Percentiles rank a stretch among this genome's conserved stretches.
These are phyloP conservation scores for Columbina picui DNA, from an alignment of 2,113 vertebrate species.

Conservation along the genomic window DNA sequence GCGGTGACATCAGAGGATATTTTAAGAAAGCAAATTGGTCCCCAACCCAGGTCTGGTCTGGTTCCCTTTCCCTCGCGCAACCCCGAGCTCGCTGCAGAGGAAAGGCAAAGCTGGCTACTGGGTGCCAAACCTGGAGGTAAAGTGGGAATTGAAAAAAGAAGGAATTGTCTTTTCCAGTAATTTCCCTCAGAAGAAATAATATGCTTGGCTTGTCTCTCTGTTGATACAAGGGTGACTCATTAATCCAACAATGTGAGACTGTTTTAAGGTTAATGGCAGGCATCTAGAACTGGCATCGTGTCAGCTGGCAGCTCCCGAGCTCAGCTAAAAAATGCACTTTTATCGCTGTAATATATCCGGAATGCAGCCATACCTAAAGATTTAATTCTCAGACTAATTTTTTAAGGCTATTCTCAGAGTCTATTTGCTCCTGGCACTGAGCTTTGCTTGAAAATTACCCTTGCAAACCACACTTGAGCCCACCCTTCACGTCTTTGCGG, in stretches of 20 bases:
- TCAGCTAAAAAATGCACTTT: slow-evolving; percentile 24
- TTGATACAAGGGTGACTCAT: slow-evolving; percentile 73
- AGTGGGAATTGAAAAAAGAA: slow-evolving; percentile 25
- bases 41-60: background rate
- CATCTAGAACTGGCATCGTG: slow-evolving; percentile 23
- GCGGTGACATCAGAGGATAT: slow-evolving; percentile 60
- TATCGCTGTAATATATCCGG: background rate
- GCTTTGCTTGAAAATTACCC: background rate
- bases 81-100: background rate
- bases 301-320: slow-evolving; percentile 52
- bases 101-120: slow-evolving; percentile 27
- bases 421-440: background rate
- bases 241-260: slow-evolving; percentile 62
- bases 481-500: rapidly evolving
- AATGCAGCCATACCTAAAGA: slow-evolving; percentile 5
- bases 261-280: slow-evolving; percentile 64
- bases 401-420: background rate
- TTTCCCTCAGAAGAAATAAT: slow-evolving; percentile 56
- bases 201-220: slow-evolving; percentile 58
- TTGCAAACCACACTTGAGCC: background rate
- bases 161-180: slow-evolving; percentile 69
- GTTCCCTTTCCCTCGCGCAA: slow-evolving; percentile 47
- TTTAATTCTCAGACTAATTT: background rate
- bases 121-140: slow-evolving; percentile 48
- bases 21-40: slow-evolving; percentile 36